phyloP scores from a whole-genome alignment of 1,140 invertebrate species.

The Heliconius himera region DNA sequence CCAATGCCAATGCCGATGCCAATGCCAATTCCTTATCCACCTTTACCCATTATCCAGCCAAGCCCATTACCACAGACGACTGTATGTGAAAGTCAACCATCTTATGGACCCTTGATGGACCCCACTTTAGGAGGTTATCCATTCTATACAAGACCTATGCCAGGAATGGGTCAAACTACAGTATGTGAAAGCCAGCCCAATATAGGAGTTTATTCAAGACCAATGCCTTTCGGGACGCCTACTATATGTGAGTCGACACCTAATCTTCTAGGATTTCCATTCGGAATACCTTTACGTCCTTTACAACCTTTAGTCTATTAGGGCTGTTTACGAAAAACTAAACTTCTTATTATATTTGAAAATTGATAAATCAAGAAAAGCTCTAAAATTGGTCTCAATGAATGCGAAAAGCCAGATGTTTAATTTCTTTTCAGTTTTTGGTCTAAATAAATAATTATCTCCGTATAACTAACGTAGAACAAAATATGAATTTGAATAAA shows the following conservation, averaged over 20 bases:
- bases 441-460: too few relatives aligned
- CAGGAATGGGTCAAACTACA: not conserved
- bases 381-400: not conserved
- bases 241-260: slow-evolving; percentile 28
- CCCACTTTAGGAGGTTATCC: not conserved
- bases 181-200: slow-evolving; percentile 11
- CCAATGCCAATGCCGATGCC: slow-evolving; percentile 2
- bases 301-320: not conserved
- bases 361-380: not conserved
- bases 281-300: not conserved
- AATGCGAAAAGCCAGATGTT: not conserved
- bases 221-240: slow-evolving; percentile 1
- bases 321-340: not conserved
- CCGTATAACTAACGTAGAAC: too few relatives aligned
- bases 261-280: not conserved
- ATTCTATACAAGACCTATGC: not conserved
- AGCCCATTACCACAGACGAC: not conserved
- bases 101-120: not conserved
- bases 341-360: not conserved
- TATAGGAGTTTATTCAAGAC: slow-evolving; percentile 4
- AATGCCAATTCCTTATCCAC: not conserved
- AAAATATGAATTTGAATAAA: too few relatives aligned
- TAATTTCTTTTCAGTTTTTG: not conserved
- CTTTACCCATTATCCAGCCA: not conserved
- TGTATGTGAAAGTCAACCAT: not conserved